phyloP scores from a whole-genome alignment of 2,113 vertebrate genomes.

The Spea multiplicata region DNA sequence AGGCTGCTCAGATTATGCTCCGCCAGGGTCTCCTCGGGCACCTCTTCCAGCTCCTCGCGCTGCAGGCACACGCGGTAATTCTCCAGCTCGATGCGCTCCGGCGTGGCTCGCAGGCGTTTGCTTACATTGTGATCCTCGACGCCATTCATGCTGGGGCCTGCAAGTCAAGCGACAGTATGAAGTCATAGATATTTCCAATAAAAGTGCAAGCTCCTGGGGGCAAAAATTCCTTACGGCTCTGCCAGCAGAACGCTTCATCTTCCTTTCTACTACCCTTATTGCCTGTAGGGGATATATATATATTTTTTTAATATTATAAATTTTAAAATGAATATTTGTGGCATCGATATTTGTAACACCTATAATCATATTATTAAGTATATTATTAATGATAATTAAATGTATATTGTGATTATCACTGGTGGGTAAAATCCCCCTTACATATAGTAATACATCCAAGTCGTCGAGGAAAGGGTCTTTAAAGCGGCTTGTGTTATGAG shows the following conservation, averaged over 20 bases:
- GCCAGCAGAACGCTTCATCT: background rate
- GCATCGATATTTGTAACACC: too few species aligned
- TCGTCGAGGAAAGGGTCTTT: too few species aligned
- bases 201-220: background rate
- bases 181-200: background rate
- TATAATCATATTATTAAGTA: too few species aligned
- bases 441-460: too few species aligned
- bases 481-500: too few species aligned
- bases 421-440: too few species aligned
- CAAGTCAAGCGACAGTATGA: conserved; percentile 16
- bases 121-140: conserved; percentile 84
- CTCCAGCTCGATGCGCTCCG: conserved; percentile 94
- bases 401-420: too few species aligned
- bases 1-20: conserved; percentile 96
- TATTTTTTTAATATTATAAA: too few species aligned
- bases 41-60: conserved; percentile 88
- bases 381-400: too few species aligned
- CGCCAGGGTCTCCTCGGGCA: conserved; percentile 90
- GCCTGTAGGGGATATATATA: too few species aligned
- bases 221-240: background rate
- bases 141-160: conserved; percentile 78
- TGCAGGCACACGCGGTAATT: conserved; percentile 88
- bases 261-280: background rate
- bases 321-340: too few species aligned
- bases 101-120: conserved; percentile 86